Conservation (phyloP, 2,113 vertebrate species). For the Corydoras sp. region DNA sequence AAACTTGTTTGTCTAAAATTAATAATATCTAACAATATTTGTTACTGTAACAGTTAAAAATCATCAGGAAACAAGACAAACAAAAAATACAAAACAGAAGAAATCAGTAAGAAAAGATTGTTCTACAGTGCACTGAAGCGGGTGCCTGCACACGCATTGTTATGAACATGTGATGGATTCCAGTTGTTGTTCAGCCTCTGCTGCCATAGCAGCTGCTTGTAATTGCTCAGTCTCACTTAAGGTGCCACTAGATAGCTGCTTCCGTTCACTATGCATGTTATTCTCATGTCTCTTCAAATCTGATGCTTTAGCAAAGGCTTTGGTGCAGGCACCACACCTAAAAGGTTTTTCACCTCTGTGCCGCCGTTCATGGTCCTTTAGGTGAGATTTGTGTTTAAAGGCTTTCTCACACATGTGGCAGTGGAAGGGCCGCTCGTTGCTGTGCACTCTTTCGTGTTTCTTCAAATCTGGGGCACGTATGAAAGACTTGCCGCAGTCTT, state of each 20-base stretch:
- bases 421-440: constrained; percentile 91
- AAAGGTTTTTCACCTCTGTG: constrained; percentile 96
- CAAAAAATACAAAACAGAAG: neutral
- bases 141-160: constrained; percentile 14
- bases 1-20: no score
- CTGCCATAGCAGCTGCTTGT: constrained; percentile 85
- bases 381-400: constrained; percentile 98
- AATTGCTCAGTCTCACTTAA: constrained; percentile 83
- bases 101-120: constrained; percentile 25
- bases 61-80: neutral
- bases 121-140: constrained; percentile 27
- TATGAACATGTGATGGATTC: constrained; percentile 80
- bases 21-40: no score
- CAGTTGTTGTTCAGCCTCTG: constrained; percentile 81
- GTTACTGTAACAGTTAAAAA: no score
- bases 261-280: constrained; percentile 98
- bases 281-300: constrained; percentile 98
- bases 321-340: constrained; percentile 93
- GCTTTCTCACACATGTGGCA: constrained; percentile 98
- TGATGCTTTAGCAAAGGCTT: constrained; percentile 97
- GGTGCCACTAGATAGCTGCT: constrained; percentile 83
- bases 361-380: constrained; percentile 95
- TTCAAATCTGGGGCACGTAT: constrained; percentile 94
- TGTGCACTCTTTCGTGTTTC: constrained; percentile 94
- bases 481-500: constrained; percentile 95